Base-by-base conservation (phyloP, 2,888 invertebrate genomes). In the Patella caerulea region DNA sequence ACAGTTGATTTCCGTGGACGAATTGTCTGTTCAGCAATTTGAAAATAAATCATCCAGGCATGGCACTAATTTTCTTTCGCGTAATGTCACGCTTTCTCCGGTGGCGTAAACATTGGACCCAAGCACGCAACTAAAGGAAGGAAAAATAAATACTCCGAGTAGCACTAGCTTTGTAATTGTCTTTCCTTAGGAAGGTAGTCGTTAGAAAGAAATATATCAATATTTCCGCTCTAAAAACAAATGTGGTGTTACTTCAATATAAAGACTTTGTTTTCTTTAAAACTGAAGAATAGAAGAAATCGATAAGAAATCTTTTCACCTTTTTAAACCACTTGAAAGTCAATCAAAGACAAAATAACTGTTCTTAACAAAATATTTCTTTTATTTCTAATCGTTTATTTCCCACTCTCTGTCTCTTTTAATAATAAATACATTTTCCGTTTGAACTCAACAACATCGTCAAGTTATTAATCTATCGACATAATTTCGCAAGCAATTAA, bases 1-100 rank as follows among this genome's bases (percentile, higher is more conserved):
- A 80, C 80, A 76, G 78, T 72, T 78, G 76, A 80, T 80, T 80
- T 80, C 80, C 78, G 78, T 78, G 53, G 69, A 65, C 24, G 78
- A 75, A 74, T 74, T 73, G 54, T 55, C 53, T 73, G 15, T 73
- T 55, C 55, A 52, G 56, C 65, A 73, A 76, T 73, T 72, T 65
- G 65, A n/a, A 34, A 72, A 72, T 76, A 76, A 76, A 76, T 76
- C 72, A 76, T 72, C 54, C 76, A 73, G 72, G 53, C 72, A 65
- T 72, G 59, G 65, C 76, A 76, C 65, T 76, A 72, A 76, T 76
- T 72, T 73, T 73, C 53, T 19, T 56, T 65, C 19, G 52, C 73
- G 19, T 55, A 24, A 73, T 53, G 52, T 55, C 24, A 53, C 73
- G 73, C 24, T 53, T 73, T 55, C 24, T 34, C 55, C 73, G 24